A percentile compares a stretch with the other conserved stretches of the same genome.
phyloP scores from a whole-genome alignment of 2,888 invertebrate species.

The Hanleya hanleyi region DNA sequence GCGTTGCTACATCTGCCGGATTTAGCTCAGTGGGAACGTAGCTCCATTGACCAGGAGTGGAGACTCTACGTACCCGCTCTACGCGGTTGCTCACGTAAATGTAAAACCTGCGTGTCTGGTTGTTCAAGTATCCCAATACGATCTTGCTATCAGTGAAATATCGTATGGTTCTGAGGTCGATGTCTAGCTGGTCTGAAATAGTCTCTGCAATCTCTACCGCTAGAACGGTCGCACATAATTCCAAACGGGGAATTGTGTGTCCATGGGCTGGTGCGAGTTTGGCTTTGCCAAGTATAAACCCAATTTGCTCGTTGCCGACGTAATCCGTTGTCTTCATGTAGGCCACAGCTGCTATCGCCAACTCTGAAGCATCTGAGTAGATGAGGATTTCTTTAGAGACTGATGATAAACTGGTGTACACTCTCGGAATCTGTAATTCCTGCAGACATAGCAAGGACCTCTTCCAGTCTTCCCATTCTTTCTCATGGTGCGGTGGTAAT shows the following conservation, averaged over 20 bases:
- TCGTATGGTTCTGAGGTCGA: not conserved
- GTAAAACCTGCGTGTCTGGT: too few species aligned
- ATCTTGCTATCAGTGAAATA: not conserved
- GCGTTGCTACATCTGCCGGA: conserved; percentile 26
- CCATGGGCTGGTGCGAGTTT: conserved; percentile 13
- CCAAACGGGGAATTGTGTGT: conserved; percentile 17
- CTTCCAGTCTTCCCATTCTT: not conserved
- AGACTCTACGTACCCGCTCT: conserved; percentile 13
- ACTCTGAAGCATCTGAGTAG: conserved; percentile 21
- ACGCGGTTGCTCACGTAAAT: too few species aligned
- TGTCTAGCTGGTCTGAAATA: not conserved
- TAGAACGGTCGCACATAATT: conserved; percentile 18
- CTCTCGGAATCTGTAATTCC: not conserved
- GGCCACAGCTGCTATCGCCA: conserved; percentile 10
- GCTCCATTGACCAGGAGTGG: conserved; percentile 23
- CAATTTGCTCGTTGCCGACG: too few species aligned
- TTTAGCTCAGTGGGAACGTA: conserved; percentile 23
- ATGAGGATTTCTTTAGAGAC: conserved; percentile 12
- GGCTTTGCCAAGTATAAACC: conserved; percentile 17
- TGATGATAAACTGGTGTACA: too few species aligned
- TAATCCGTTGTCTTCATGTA: conserved; percentile 15
- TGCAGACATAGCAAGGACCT: not conserved
- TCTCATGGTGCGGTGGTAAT: not conserved
- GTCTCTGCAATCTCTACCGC: conserved; percentile 2
- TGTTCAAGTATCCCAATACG: conserved; percentile 17